These are phyloP conservation scores for Ptyas mucosa DNA, from an alignment of 2,113 vertebrate genomes.

Conservation along the genomic window DNA sequence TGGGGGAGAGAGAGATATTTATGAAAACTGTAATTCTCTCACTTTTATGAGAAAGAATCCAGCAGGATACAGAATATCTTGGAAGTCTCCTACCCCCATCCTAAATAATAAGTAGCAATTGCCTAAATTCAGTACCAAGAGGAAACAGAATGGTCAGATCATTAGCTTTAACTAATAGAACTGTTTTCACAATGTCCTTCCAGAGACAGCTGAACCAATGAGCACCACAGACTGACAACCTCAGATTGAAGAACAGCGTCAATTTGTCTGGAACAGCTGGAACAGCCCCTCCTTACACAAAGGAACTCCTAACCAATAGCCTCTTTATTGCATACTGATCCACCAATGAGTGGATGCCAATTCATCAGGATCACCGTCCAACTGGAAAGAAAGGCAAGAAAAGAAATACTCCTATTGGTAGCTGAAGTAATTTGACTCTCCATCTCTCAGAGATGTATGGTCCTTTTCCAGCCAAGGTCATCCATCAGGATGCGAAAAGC, in stretches of 20 bases:
- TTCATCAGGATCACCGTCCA: neutral
- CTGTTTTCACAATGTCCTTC: neutral
- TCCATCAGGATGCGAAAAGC: neutral
- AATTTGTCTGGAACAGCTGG: neutral
- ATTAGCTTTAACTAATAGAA: neutral
- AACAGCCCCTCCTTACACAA: neutral
- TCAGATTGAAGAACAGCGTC: neutral
- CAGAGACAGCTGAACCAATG: neutral
- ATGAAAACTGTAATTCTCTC: neutral
- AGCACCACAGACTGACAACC: neutral
- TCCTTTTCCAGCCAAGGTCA: neutral
- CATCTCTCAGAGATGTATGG: neutral
- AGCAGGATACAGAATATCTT: neutral
- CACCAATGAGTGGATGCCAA: neutral
- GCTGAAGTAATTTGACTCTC: neutral
- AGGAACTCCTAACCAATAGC: neutral
- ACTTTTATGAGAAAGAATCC: neutral
- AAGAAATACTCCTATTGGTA: neutral
- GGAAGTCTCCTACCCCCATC: neutral
- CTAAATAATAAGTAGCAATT: neutral
- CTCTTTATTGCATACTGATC: neutral
- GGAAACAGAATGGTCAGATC: neutral
- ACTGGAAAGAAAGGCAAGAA: neutral
- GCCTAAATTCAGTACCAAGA: neutral
- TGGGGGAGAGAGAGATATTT: neutral